Percentiles rank a stretch among this genome's conserved stretches.
Evolutionary conservation across 2,888 invertebrate species (phyloP).

Genomic region (Epirrhoe alternata): DNA sequence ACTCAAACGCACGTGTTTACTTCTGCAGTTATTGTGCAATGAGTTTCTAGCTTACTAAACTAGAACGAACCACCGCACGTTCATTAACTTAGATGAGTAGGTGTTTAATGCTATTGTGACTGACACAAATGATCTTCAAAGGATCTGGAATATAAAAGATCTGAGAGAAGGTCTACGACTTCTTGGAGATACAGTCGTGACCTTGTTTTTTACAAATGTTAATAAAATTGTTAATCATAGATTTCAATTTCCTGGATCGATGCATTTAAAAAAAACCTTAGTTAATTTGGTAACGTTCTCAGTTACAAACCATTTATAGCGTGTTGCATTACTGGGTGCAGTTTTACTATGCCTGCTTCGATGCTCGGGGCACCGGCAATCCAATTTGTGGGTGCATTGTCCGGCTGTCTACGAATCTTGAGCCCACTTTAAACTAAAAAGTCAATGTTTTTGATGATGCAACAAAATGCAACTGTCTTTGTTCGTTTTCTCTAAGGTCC

Average conservation of each 20-base stretch:
- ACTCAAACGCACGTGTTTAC: background rate
- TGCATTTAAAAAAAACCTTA: too few species aligned
- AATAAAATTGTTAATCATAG: too few species aligned
- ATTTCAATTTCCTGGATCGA: too few species aligned
- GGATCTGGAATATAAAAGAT: too few species aligned
- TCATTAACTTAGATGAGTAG: background rate
- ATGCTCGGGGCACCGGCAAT: slow-evolving; percentile 67
- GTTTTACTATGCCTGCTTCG: slow-evolving; percentile 32
- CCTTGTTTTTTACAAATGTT: too few species aligned
- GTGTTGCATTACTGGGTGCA: slow-evolving; percentile 16
- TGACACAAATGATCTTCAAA: too few species aligned
- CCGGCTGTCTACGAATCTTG: slow-evolving; percentile 58
- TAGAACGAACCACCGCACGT: background rate
- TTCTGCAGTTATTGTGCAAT: background rate
- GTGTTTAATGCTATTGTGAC: background rate
- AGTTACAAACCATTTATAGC: too few species aligned
- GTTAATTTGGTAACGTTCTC: too few species aligned
- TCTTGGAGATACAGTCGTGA: too few species aligned
- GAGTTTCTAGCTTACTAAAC: background rate
- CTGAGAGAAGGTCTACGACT: too few species aligned
- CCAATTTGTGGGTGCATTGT: slow-evolving; percentile 80
- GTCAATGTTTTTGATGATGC: slow-evolving; percentile 18
- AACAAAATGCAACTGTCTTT: slow-evolving; percentile 7
- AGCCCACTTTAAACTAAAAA: slow-evolving; percentile 42
- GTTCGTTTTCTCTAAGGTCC: slow-evolving; percentile 7